Percentiles rank a stretch among this genome's conserved stretches.
Conservation (phyloP, 2,113 vertebrate species). For the Pampusana beccarii region DNA sequence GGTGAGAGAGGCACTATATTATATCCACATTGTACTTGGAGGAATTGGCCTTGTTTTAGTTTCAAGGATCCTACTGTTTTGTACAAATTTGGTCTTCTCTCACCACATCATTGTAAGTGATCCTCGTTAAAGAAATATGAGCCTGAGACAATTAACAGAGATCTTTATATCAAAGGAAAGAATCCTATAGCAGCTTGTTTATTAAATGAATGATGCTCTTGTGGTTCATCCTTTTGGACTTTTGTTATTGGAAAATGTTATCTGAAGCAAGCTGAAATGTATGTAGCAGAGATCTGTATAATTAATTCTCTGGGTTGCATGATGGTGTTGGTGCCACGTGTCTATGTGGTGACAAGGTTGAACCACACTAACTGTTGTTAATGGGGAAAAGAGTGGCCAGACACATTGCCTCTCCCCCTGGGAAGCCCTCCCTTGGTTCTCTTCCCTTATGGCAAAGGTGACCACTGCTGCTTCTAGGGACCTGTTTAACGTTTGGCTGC, state of each 20-base stretch:
- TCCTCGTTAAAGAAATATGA: neutral
- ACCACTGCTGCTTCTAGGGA: neutral
- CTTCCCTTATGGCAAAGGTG: neutral
- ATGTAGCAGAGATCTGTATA: neutral
- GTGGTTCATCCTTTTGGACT: neutral
- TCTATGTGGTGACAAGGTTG: neutral
- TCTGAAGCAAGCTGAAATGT: neutral
- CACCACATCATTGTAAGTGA: neutral
- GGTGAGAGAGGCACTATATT: neutral
- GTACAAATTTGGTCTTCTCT: neutral
- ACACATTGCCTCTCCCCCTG: neutral
- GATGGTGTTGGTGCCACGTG: neutral
- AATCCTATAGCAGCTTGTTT: neutral
- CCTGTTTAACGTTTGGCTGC: constrained; percentile 3
- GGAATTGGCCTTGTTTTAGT: neutral
- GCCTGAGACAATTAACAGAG: neutral
- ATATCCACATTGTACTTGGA: neutral
- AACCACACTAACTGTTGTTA: neutral
- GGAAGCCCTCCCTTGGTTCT: neutral
- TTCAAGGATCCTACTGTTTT: neutral
- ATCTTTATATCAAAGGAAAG: neutral
- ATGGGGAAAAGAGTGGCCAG: neutral
- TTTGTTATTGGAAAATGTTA: neutral
- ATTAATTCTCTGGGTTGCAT: neutral
- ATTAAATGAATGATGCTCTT: neutral